Conservation (phyloP, 2,888 invertebrate species). For the Dicycla oo region DNA sequence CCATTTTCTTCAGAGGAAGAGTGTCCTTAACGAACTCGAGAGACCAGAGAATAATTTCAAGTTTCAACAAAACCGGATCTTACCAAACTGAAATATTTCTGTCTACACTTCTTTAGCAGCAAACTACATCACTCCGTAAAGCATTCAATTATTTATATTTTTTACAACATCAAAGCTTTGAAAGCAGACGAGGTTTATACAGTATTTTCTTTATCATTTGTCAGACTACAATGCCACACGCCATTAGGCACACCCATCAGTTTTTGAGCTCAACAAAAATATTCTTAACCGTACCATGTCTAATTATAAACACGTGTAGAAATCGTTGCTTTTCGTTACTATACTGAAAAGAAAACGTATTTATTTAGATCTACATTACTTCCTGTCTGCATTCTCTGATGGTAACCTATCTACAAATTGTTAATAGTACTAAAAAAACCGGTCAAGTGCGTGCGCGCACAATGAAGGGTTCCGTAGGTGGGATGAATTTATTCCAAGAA, state of each 20-base stretch:
- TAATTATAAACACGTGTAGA: conserved; percentile 25
- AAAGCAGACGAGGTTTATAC: conserved; percentile 30
- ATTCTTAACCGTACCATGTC: conserved; percentile 24
- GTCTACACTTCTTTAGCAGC: conserved; percentile 6
- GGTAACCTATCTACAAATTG: too few species aligned
- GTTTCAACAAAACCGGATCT: not conserved
- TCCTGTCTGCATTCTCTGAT: not conserved
- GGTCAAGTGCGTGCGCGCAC: too few species aligned
- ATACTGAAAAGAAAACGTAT: not conserved
- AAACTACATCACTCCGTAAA: not conserved
- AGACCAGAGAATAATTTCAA: not conserved
- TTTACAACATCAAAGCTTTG: conserved; percentile 56
- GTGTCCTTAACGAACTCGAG: not conserved
- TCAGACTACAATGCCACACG: conserved; percentile 47
- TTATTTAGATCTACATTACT: not conserved
- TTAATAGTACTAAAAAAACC: not conserved
- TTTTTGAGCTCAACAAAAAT: conserved; percentile 31
- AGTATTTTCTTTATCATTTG: conserved; percentile 54
- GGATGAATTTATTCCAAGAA: too few species aligned
- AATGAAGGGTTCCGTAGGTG: too few species aligned
- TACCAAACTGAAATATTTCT: conserved; percentile 9
- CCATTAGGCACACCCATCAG: conserved; percentile 50
- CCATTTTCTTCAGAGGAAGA: not conserved
- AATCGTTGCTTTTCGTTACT: not conserved
- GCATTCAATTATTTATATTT: conserved; percentile 39